A percentile compares a stretch with the other conserved stretches of the same genome.
Conservation (phyloP, 2,797 vertebrate genomes). For the Melanogrammus aeglefinus region DNA sequence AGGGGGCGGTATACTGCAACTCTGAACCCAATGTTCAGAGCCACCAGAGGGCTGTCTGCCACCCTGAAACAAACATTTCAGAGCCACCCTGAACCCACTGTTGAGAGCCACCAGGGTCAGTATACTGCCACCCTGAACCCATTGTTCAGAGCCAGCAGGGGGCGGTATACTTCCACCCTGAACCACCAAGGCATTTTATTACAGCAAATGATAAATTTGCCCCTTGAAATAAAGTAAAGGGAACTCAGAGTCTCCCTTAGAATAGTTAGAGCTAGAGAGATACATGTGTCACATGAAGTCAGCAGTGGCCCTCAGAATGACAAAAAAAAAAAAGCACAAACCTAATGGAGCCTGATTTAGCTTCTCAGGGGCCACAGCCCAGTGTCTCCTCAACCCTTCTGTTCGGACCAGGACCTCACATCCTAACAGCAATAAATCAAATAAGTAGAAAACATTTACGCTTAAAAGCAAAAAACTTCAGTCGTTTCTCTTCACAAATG, state of each 20-base stretch:
- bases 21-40: too few relatives aligned
- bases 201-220: constrained; percentile 31
- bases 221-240: constrained; percentile 42
- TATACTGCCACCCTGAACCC: constrained; percentile 16
- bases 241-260: constrained; percentile 17
- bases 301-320: constrained; percentile 18
- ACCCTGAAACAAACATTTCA: too few relatives aligned
- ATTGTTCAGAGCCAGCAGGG: constrained; percentile 36
- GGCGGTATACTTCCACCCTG: constrained; percentile 29
- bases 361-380: constrained; percentile 45
- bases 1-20: constrained; percentile 37
- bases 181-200: constrained; percentile 29
- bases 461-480: constrained; percentile 35
- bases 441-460: constrained; percentile 29
- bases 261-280: neutral
- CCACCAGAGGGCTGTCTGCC: too few relatives aligned
- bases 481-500: constrained; percentile 19
- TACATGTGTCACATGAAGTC: constrained; percentile 30
- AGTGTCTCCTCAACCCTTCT: constrained; percentile 35
- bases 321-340: neutral
- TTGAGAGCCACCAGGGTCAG: too few relatives aligned
- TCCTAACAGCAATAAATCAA: constrained; percentile 25
- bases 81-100: too few relatives aligned
- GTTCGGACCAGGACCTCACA: constrained; percentile 15
- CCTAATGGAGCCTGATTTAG: constrained; percentile 27